Percentiles rank a stretch among this genome's conserved stretches.
Evolutionary conservation across 2,113 vertebrate genomes (phyloP).

Genomic region (Stigmatopora nigra): DNA sequence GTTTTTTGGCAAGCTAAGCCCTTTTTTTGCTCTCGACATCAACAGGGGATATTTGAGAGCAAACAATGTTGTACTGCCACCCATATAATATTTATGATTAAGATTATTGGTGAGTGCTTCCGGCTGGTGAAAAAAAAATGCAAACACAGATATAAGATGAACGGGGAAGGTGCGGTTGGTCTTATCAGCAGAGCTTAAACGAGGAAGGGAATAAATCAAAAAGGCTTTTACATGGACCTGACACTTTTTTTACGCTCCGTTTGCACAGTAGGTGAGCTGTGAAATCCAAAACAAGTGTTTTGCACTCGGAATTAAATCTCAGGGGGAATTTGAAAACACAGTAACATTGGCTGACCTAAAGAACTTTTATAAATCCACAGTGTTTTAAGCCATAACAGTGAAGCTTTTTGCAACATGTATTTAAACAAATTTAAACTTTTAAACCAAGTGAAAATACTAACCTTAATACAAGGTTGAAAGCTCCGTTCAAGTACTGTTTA

Average conservation of each 20-base stretch:
- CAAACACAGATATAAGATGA: constrained; percentile 53
- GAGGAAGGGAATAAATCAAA: constrained; percentile 39
- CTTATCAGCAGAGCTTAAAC: constrained; percentile 43
- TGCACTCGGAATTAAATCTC: background rate
- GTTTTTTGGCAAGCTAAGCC: constrained; percentile 3
- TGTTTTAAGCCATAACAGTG: background rate
- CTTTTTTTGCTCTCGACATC: constrained; percentile 16
- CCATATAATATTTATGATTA: constrained; percentile 48
- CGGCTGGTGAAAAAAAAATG: constrained; percentile 54
- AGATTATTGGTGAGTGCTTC: constrained; percentile 42
- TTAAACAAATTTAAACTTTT: too few species aligned
- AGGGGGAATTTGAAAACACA: background rate
- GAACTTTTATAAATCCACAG: background rate
- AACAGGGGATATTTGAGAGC: constrained; percentile 16
- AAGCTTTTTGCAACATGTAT: background rate
- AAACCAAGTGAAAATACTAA: background rate
- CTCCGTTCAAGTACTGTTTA: too few species aligned
- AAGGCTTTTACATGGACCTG: constrained; percentile 25
- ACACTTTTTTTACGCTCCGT: constrained; percentile 11
- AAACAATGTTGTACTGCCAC: constrained; percentile 11
- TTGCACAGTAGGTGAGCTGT: constrained; percentile 28
- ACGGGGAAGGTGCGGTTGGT: constrained; percentile 47
- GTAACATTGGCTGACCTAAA: background rate
- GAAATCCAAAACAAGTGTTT: constrained; percentile 3
- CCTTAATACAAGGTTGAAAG: background rate